A percentile compares a stretch with the other conserved stretches of the same genome.
phyloP scores from a whole-genome alignment of 2,888 invertebrate species.

The Tolmerus cingulatus region DNA sequence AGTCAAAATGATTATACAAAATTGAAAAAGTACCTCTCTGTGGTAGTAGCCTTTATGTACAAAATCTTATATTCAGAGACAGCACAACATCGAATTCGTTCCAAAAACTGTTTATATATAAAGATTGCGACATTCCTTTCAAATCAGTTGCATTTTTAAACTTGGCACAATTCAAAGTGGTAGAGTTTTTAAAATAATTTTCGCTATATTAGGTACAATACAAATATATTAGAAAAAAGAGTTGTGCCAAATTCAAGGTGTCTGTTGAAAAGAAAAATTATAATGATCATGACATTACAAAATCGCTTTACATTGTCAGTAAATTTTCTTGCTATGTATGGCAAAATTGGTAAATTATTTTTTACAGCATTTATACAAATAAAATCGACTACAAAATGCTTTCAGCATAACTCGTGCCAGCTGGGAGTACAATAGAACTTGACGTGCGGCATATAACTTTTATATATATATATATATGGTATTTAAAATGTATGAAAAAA shows the following conservation, averaged over 20 bases:
- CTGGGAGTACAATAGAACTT: slow-evolving; percentile 58
- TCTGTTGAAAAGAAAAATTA: slow-evolving; percentile 23
- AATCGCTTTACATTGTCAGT: neutral
- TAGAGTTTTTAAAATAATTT: neutral
- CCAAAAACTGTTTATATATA: slow-evolving; percentile 36
- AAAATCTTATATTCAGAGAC: slow-evolving; percentile 35
- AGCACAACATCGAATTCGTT: slow-evolving; percentile 45
- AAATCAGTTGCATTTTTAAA: slow-evolving; percentile 21
- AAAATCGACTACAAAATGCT: slow-evolving; percentile 50
- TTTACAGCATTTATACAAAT: slow-evolving; percentile 36
- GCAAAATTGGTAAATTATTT: slow-evolving; percentile 15
- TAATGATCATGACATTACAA: slow-evolving; percentile 26
- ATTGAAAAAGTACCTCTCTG: neutral
- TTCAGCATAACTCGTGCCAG: slow-evolving; percentile 64
- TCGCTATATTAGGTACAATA: neutral
- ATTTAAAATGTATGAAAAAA: slow-evolving; percentile 4
- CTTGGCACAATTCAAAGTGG: neutral
- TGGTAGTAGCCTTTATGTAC: slow-evolving; percentile 16
- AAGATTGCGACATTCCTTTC: slow-evolving; percentile 28
- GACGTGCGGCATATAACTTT: slow-evolving; percentile 47
- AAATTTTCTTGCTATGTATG: slow-evolving; percentile 25
- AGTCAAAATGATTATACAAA: slow-evolving; percentile 10
- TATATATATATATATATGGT: neutral
- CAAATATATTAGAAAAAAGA: neutral
- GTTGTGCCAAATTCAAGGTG: slow-evolving; percentile 10